Conservation (phyloP, 53 echinoderm and acorn worm genomes). For the Arbacia lixula region DNA sequence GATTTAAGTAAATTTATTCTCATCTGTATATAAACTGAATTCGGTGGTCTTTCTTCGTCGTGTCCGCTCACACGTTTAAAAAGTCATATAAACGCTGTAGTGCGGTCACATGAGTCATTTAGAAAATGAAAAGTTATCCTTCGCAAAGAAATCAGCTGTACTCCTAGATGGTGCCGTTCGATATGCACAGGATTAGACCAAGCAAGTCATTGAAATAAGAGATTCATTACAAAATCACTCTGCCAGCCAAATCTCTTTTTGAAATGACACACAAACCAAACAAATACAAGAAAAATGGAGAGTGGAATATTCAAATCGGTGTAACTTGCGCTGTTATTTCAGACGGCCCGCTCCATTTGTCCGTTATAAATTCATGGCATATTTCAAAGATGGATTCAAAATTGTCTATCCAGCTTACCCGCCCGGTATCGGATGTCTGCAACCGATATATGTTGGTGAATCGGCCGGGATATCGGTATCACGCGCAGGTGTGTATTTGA, state of each 20-base stretch:
- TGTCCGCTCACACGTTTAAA: too few relatives aligned
- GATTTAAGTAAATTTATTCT: too few relatives aligned
- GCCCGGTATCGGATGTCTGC: constrained; percentile 8
- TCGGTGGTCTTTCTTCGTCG: too few relatives aligned
- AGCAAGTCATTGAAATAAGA: too few relatives aligned
- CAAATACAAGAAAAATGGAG: too few relatives aligned
- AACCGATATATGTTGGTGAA: background rate
- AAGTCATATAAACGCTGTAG: too few relatives aligned
- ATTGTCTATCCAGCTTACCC: constrained; percentile 37
- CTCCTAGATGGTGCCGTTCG: too few relatives aligned
- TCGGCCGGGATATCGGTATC: constrained; percentile 3
- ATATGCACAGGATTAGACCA: too few relatives aligned
- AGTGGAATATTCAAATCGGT: constrained; percentile 26
- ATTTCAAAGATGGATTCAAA: constrained; percentile 39
- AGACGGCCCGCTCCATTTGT: constrained; percentile 18
- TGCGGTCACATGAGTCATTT: too few relatives aligned
- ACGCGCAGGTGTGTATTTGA: constrained; percentile 7
- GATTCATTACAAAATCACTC: background rate
- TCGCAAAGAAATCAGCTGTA: too few relatives aligned
- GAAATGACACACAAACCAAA: background rate
- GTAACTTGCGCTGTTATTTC: constrained; percentile 37
- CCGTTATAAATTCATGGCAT: constrained; percentile 36
- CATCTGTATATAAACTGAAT: too few relatives aligned
- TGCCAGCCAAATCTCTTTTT: constrained; percentile 13
- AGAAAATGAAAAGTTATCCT: too few relatives aligned